phyloP scores from a whole-genome alignment of 2,113 vertebrate species.

The Tenebrosternarchus preto region DNA sequence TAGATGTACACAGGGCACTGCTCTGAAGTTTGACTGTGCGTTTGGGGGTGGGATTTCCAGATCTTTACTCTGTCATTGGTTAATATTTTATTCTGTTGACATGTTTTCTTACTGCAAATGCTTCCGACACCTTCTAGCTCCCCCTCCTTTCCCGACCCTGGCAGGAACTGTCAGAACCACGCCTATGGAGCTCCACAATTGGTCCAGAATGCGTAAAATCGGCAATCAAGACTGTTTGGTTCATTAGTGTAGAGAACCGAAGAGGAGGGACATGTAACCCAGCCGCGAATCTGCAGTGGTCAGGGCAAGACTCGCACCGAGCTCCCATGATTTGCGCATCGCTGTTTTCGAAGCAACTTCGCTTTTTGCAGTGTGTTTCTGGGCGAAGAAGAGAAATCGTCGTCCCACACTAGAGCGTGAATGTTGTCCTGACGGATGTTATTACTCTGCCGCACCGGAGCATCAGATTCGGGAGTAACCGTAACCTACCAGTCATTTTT shows the following conservation, averaged over 20 bases:
- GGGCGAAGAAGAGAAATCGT: conserved; percentile 19
- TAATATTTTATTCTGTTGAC: conserved; percentile 98
- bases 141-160: conserved; percentile 64
- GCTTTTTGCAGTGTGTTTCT: conserved; percentile 27
- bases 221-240: conserved; percentile 83
- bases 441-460: conserved; percentile 38
- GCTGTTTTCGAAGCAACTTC: conserved; percentile 32
- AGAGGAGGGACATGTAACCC: conserved; percentile 78
- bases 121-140: conserved; percentile 89
- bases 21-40: conserved; percentile 44
- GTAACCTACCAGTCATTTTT: conserved; percentile 29
- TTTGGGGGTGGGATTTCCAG: conserved; percentile 72
- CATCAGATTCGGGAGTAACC: conserved; percentile 34
- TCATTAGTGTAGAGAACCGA: conserved; percentile 77
- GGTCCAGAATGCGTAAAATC: conserved; percentile 83
- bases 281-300: conserved; percentile 65
- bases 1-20: conserved; percentile 27
- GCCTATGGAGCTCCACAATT: conserved; percentile 81
- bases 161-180: conserved; percentile 80
- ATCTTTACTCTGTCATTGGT: conserved; percentile 81
- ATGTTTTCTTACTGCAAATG: conserved; percentile 94
- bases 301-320: conserved; percentile 67
- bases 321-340: conserved; percentile 39
- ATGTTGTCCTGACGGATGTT: conserved; percentile 49
- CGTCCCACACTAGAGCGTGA: conserved; percentile 30